phyloP scores from a whole-genome alignment of 2,888 invertebrate species.

The Molanna angustata region DNA sequence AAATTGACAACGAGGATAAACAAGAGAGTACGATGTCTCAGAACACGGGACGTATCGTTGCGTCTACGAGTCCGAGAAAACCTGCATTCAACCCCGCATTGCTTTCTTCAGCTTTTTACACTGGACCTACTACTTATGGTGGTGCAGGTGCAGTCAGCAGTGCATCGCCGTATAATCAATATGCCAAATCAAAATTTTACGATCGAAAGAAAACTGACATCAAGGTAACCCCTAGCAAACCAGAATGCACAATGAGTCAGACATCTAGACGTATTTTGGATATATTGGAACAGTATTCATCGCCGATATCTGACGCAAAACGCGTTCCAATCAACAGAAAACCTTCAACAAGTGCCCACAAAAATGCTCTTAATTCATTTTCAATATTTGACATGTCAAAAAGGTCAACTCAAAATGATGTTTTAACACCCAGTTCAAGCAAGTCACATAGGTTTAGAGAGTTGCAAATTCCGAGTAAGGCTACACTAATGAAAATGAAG shows the following conservation, averaged over 20 bases:
- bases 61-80: slow-evolving; percentile 18
- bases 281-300: slow-evolving; percentile 63
- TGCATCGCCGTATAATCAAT: slow-evolving; percentile 15
- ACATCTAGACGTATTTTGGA: slow-evolving; percentile 65
- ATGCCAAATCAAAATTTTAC: slow-evolving; percentile 21
- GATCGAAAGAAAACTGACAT: slow-evolving; percentile 20
- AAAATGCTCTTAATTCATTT: slow-evolving; percentile 36
- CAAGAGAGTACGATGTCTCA: slow-evolving; percentile 16
- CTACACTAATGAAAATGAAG: slow-evolving; percentile 61
- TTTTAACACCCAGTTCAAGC: slow-evolving; percentile 8
- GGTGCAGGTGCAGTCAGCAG: slow-evolving; percentile 47
- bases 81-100: slow-evolving; percentile 29
- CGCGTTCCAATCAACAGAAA: slow-evolving; percentile 54
- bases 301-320: slow-evolving; percentile 62
- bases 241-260: slow-evolving; percentile 49
- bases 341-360: slow-evolving; percentile 34
- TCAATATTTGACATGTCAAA: slow-evolving; percentile 30
- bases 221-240: slow-evolving; percentile 17
- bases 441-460: slow-evolving; percentile 40
- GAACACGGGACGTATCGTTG: slow-evolving; percentile 14
- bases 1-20: slow-evolving; percentile 23
- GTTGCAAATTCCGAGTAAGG: slow-evolving; percentile 60
- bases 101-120: slow-evolving; percentile 55
- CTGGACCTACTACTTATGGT: slow-evolving; percentile 58
- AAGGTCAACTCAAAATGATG: slow-evolving; percentile 8